Conservation (phyloP, 2,113 vertebrate species). For the Melanotaenia duboulayi region DNA sequence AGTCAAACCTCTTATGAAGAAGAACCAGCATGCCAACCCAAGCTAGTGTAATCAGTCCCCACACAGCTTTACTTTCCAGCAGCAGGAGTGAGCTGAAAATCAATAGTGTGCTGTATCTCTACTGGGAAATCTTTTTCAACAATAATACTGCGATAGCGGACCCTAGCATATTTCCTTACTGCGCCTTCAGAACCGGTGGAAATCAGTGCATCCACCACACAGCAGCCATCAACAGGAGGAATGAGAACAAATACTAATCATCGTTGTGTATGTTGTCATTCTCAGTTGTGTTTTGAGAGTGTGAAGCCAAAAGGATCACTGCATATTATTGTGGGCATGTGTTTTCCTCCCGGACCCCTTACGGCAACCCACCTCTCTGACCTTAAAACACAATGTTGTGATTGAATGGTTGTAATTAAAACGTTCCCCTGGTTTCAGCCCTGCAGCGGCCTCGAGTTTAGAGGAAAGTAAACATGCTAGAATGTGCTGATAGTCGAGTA, state of each 20-base stretch:
- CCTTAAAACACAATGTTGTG: constrained; percentile 69
- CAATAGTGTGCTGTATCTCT: constrained; percentile 12
- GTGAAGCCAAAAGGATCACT: constrained; percentile 34
- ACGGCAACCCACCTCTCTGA: constrained; percentile 49
- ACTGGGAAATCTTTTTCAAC: constrained; percentile 30
- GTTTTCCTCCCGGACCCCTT: constrained; percentile 43
- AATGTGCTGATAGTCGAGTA: constrained; percentile 37
- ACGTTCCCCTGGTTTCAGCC: constrained; percentile 56
- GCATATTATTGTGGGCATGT: constrained; percentile 60
- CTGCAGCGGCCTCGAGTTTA: constrained; percentile 30
- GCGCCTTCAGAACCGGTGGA: constrained; percentile 1
- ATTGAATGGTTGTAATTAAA: constrained; percentile 79
- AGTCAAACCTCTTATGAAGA: not conserved
- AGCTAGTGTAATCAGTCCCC: constrained; percentile 15
- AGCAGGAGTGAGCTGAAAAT: constrained; percentile 13
- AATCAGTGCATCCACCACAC: constrained; percentile 15
- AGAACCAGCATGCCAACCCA: constrained; percentile 7
- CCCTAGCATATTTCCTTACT: constrained; percentile 11
- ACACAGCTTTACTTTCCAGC: constrained; percentile 8
- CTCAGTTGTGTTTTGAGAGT: not conserved
- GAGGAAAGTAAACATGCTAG: constrained; percentile 67
- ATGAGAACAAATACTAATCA: constrained; percentile 27
- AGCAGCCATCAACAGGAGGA: constrained; percentile 20
- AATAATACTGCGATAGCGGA: constrained; percentile 1
- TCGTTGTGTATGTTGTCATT: constrained; percentile 26